Evolutionary conservation across 2,113 vertebrate genomes (phyloP).

Genomic region (Calyptommatus sinebrachiatus): DNA sequence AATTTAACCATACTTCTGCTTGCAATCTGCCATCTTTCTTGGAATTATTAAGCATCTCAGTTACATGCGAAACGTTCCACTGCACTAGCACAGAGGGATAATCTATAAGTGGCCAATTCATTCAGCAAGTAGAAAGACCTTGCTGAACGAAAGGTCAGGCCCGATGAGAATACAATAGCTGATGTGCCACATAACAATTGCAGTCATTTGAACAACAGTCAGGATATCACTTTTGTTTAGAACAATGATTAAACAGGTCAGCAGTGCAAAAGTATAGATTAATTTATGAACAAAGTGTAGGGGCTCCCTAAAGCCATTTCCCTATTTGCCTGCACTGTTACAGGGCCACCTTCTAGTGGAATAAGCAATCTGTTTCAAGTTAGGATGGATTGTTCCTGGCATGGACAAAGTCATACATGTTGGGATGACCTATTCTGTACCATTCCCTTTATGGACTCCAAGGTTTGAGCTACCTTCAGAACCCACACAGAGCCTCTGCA

Average conservation of each 20-base stretch:
- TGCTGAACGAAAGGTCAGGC: constrained; percentile 53
- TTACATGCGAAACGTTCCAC: constrained; percentile 51
- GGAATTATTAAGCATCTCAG: constrained; percentile 54
- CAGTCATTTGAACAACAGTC: constrained; percentile 46
- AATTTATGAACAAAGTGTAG: not conserved
- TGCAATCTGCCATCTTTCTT: constrained; percentile 42
- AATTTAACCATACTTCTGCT: constrained; percentile 23
- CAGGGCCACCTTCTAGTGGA: too few species aligned
- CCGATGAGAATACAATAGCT: constrained; percentile 57
- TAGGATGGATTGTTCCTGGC: too few species aligned
- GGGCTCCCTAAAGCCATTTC: fast-evolving
- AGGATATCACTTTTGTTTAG: constrained; percentile 45
- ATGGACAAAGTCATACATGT: too few species aligned
- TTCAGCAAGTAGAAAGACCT: constrained; percentile 47
- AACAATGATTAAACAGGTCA: constrained; percentile 22
- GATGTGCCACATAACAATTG: constrained; percentile 45
- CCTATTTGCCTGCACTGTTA: not conserved
- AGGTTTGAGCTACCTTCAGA: too few species aligned
- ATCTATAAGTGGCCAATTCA: constrained; percentile 65
- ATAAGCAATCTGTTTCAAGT: too few species aligned
- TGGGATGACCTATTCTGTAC: too few species aligned
- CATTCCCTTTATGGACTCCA: too few species aligned
- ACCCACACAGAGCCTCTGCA: too few species aligned
- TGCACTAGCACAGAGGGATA: constrained; percentile 47
- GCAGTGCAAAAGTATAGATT: constrained; percentile 17